These are phyloP conservation scores for Eremobia ochroleuca DNA, from an alignment of 2,888 invertebrate genomes.

Conservation along the genomic window DNA sequence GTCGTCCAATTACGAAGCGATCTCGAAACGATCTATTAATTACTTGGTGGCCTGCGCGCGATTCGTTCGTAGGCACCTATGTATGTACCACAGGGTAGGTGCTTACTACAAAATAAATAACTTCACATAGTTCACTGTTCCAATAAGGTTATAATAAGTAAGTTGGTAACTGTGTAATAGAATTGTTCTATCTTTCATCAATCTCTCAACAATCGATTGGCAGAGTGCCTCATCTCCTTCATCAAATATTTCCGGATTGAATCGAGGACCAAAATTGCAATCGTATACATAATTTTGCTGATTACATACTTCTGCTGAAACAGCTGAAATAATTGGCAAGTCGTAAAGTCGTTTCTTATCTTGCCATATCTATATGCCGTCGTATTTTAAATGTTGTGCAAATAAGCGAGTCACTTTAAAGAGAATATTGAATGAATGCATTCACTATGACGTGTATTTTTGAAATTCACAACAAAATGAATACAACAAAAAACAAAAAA, in stretches of 20 bases:
- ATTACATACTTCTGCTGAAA: conserved; percentile 21
- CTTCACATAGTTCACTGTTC: background rate
- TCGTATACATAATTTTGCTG: conserved; percentile 17
- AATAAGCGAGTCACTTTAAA: background rate
- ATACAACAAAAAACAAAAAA: background rate
- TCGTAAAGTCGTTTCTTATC: conserved; percentile 17
- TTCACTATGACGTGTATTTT: background rate
- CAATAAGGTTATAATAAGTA: conserved; percentile 8
- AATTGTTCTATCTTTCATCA: conserved; percentile 10
- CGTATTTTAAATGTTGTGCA: conserved; percentile 5
- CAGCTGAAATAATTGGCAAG: conserved; percentile 25
- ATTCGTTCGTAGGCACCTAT: conserved; percentile 19
- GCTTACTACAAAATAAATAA: background rate
- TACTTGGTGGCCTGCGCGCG: conserved; percentile 76
- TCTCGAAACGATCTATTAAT: conserved; percentile 83
- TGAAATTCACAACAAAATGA: background rate
- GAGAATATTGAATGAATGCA: background rate
- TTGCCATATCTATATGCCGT: background rate
- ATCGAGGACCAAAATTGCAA: conserved; percentile 14
- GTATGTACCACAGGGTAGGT: background rate
- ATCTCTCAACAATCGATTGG: conserved; percentile 26
- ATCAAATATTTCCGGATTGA: conserved; percentile 26
- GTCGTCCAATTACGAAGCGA: conserved; percentile 84
- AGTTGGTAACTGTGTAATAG: background rate
- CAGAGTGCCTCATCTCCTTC: conserved; percentile 16